These are phyloP conservation scores for Heliconius congener DNA, from an alignment of 1,140 invertebrate genomes.

Conservation along the genomic window DNA sequence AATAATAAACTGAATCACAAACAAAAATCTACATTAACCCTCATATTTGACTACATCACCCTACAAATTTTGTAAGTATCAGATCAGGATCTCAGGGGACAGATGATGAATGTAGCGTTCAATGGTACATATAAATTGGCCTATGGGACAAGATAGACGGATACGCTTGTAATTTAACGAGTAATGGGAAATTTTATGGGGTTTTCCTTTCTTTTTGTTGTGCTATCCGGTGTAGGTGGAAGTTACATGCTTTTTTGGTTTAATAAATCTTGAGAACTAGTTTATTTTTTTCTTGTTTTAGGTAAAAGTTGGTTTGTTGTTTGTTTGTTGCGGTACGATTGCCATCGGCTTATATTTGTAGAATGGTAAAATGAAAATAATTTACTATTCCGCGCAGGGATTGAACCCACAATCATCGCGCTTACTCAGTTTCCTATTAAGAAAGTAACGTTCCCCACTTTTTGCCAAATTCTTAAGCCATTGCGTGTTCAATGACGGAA, in stretches of 20 bases:
- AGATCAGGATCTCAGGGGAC: slow-evolving; percentile 15
- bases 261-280: neutral
- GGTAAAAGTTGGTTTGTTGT: neutral
- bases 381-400: no score
- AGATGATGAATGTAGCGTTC: slow-evolving; percentile 29
- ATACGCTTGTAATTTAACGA: slow-evolving; percentile 41
- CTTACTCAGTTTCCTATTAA: no score
- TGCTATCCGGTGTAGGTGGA: neutral
- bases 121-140: slow-evolving; percentile 37
- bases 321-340: no score
- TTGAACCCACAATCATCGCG: no score
- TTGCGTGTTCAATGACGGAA: no score
- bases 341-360: no score
- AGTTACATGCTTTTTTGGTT: slow-evolving; percentile 1
- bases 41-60: neutral
- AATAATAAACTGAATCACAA: neutral
- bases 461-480: no score
- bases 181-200: slow-evolving; percentile 42
- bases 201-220: slow-evolving; percentile 17
- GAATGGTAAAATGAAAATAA: no score
- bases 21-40: slow-evolving; percentile 7
- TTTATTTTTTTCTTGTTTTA: neutral
- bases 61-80: neutral
- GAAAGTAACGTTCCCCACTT: no score
- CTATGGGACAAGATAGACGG: slow-evolving; percentile 38